A percentile compares a stretch with the other conserved stretches of the same genome.
Conservation (phyloP, 1,140 invertebrate genomes). For the Drosophila insularis region DNA sequence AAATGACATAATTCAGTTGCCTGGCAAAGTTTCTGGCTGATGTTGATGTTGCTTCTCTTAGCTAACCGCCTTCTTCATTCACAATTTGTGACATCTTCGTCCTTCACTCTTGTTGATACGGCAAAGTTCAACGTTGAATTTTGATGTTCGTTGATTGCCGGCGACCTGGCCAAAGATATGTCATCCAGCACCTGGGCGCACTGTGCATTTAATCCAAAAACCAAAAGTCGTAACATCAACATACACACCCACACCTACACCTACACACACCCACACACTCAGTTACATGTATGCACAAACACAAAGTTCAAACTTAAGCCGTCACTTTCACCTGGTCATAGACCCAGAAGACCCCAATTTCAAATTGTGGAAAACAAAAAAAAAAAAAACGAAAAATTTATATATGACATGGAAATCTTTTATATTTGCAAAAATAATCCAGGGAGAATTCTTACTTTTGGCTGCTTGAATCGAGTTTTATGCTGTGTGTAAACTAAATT, state of each 20-base stretch:
- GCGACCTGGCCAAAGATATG: slow-evolving; percentile 49
- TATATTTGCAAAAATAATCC: too few relatives aligned
- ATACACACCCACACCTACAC: slow-evolving; percentile 45
- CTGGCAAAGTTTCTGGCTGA: slow-evolving; percentile 77
- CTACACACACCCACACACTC: not conserved
- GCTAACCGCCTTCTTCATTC: slow-evolving; percentile 18
- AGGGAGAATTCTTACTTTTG: too few relatives aligned
- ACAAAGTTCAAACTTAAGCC: not conserved
- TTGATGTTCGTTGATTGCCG: slow-evolving; percentile 77
- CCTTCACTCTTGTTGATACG: slow-evolving; percentile 24
- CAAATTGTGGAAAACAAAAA: not conserved
- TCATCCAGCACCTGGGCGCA: slow-evolving; percentile 59
- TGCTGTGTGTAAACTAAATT: too few relatives aligned
- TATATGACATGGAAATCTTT: too few relatives aligned
- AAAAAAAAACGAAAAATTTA: too few relatives aligned
- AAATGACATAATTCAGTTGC: slow-evolving; percentile 80
- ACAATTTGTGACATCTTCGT: not conserved
- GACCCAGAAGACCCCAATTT: slow-evolving; percentile 4
- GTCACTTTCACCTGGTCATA: not conserved
- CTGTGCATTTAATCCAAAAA: slow-evolving; percentile 72
- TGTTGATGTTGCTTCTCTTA: slow-evolving; percentile 57
- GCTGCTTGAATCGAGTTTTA: too few relatives aligned
- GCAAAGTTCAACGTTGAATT: slow-evolving; percentile 73
- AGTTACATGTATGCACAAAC: not conserved
- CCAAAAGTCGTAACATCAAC: slow-evolving; percentile 78